A percentile compares a stretch with the other conserved stretches of the same genome.
These are phyloP conservation scores for Hydraecia micacea DNA, from an alignment of 2,888 invertebrate species.

Conservation along the genomic window DNA sequence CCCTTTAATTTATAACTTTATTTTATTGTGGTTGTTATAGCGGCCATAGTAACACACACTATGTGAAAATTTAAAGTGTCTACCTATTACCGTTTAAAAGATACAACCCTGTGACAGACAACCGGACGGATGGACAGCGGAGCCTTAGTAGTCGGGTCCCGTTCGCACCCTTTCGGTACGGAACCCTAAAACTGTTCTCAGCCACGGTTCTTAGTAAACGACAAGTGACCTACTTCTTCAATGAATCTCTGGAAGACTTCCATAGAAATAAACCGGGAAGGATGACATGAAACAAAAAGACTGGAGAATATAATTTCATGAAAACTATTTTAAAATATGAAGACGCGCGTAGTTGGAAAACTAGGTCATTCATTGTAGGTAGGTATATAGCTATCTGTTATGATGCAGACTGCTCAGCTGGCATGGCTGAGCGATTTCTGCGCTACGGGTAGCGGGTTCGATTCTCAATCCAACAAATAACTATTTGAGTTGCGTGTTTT, in stretches of 20 bases:
- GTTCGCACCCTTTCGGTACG: not conserved
- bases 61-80: not conserved
- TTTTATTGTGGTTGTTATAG: not conserved
- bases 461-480: not conserved
- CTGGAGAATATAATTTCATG: slow-evolving; percentile 30
- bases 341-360: slow-evolving; percentile 23
- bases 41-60: not conserved
- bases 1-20: not conserved
- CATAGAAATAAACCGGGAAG: slow-evolving; percentile 27
- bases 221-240: slow-evolving; percentile 38
- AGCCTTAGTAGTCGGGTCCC: too few relatives aligned
- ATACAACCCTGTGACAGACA: not conserved
- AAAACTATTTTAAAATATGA: slow-evolving; percentile 40
- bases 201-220: slow-evolving; percentile 9
- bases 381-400: slow-evolving; percentile 14
- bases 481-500: not conserved
- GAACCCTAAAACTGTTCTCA: slow-evolving; percentile 16
- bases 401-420: slow-evolving; percentile 1
- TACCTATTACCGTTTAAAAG: not conserved
- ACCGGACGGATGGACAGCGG: too few relatives aligned
- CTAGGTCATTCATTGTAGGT: slow-evolving; percentile 38
- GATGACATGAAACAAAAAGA: slow-evolving; percentile 28
- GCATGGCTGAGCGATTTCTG: not conserved
- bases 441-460: not conserved
- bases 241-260: slow-evolving; percentile 19